These are phyloP conservation scores for Aporophyla lueneburgensis DNA, from an alignment of 2,888 invertebrate species.

Conservation along the genomic window DNA sequence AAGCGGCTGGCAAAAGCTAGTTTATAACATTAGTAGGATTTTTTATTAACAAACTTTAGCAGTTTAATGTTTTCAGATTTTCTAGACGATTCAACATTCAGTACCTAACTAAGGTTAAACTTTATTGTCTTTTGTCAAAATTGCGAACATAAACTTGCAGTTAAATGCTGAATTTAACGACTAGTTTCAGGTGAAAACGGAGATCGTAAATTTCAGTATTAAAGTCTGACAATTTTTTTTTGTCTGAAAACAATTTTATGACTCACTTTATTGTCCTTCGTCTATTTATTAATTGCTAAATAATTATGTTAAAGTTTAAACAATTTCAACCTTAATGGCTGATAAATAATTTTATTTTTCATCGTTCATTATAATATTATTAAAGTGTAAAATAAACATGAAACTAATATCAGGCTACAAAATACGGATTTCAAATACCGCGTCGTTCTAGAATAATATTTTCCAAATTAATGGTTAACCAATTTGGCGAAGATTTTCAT, in stretches of 20 bases:
- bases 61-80: constrained; percentile 15
- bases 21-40: too few relatives aligned
- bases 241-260: constrained; percentile 30
- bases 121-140: constrained; percentile 55
- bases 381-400: constrained; percentile 16
- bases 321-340: neutral
- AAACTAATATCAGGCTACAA: constrained; percentile 19
- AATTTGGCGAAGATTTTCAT: constrained; percentile 86
- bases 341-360: neutral
- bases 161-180: constrained; percentile 57
- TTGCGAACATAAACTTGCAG: constrained; percentile 49
- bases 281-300: constrained; percentile 21
- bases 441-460: constrained; percentile 68
- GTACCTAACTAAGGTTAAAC: constrained; percentile 31
- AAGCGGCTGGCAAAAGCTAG: too few relatives aligned
- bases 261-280: constrained; percentile 19
- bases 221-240: constrained; percentile 40
- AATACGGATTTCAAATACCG: constrained; percentile 46
- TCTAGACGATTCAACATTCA: constrained; percentile 29
- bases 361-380: too few relatives aligned
- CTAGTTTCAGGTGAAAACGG: constrained; percentile 56
- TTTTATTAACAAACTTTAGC: neutral
- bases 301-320: neutral
- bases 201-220: constrained; percentile 54
- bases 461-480: constrained; percentile 84